Evolutionary conservation across 2,888 invertebrate species (phyloP), one percentile per base, ranked within the genome.

Genomic region (Pollenia labialis): DNA sequence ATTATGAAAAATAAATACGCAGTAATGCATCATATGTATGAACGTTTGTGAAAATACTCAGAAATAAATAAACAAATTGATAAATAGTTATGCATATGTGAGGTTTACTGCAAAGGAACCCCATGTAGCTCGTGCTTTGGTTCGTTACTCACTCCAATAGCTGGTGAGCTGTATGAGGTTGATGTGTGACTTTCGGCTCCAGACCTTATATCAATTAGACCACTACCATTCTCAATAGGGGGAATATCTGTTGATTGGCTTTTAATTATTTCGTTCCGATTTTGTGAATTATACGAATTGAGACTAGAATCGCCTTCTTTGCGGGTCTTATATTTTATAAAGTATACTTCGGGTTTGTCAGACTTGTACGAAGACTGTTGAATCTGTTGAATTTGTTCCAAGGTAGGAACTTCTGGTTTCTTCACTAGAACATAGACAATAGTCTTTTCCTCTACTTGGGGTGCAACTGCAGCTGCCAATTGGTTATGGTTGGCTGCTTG

Each of bases 301-400:
- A 75, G 72, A 71, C 42, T 14, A 75, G 80, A 16, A 48, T 88
- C 88, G 14, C 60, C 85, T 48, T 89, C 89, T 23, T 89, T 89
- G 94, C 95, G 95, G 56, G 95, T 95, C 93, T 96, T 96, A 93
- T 96, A 96, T 91, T 95, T 94, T 92, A 96, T 96, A 93, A 96
- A 96, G 94, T 95, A 96, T 18, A 96, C 96, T 93, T 96, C 96
- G 14, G 96, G 95, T 92, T 96, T 96, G 94, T 95, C 95, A 14
- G 95, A 95, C 90, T 95, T 95, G 66, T 82, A 71, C 2, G 83
- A 56, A 42, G 95, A 95, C 56, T 90, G 89, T 48, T 95, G 95
- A 23, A 96, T 94, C 56, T 90, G 89, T 48, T 95, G 95, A 23
- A 96, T 94, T 82, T 94, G 93, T 80, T 95, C 94, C 89, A 95